Evolutionary conservation across 2,797 vertebrate genomes (phyloP), one percentile per base, ranked within the genome.

Genomic region (Ispidina lecontei): DNA sequence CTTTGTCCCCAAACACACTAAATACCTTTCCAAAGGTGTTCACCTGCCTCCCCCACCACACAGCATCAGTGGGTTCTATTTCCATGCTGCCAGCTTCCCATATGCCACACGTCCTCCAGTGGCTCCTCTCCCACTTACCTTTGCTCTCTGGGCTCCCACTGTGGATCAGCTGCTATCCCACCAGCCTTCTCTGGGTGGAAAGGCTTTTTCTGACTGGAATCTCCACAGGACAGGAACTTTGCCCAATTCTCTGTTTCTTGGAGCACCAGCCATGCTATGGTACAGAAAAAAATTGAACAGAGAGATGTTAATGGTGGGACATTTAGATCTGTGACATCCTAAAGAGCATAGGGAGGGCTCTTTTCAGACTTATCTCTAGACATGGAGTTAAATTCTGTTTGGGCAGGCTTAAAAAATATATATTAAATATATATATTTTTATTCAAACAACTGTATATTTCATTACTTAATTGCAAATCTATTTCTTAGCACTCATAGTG

Each of bases 31-130:
- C 37, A n/a, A 59, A 94, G 70, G 75, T 22, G 3, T 56, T 94
- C 73, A 67, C 41, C 90, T 81, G 47, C 52, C 69, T 87, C 55
- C 65, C 43, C 43, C 78, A 69, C 31, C 39, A 29, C 62, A 51
- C 77, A 13, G 68, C 65, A 64, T 67, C 90, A 77, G 41, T 8
- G 23, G 37, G 37, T 91, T 81, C 51, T 87, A 16, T 81, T 78
- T 89, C 60, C 65, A 14, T 39, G 79, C 75, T 91, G 94, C 59
- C 87, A 84, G 67, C 68, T 93, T 76, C 71, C 91, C 94, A 91
- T 96, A 95, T 95, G 92, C 75, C 82, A 84, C 76, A 44, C 6
- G 13, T 89, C 92, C 95, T 88, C 86, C 82, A 72, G 90, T 72
- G 90, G 93, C 90, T 90, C 78, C 84, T 83, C 73, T 55, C 28